These are phyloP conservation scores for Noctuana brunneofusca DNA, from an alignment of 2,888 invertebrate species.

Conservation along the genomic window DNA sequence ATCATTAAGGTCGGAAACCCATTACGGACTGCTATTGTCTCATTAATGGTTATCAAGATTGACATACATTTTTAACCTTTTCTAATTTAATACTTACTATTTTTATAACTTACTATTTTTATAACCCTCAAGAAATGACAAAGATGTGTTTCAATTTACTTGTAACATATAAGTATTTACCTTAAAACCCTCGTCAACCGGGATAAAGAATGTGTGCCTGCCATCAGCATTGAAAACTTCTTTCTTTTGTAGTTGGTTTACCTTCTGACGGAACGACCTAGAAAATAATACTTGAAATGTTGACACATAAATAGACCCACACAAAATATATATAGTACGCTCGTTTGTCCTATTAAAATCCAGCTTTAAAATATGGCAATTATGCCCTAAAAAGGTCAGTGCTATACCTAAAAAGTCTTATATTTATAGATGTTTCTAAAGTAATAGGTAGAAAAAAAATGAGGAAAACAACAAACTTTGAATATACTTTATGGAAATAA, in stretches of 20 bases:
- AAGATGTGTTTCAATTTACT: neutral
- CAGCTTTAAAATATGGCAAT: too few relatives aligned
- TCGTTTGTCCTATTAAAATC: neutral
- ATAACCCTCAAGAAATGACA: neutral
- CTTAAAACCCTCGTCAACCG: constrained; percentile 94
- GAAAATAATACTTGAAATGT: constrained; percentile 36
- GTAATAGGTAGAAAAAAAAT: too few relatives aligned
- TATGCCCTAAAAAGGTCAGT: too few relatives aligned
- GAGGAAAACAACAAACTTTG: too few relatives aligned
- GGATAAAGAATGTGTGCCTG: constrained; percentile 94
- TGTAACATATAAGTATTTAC: constrained; percentile 67
- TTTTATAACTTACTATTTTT: neutral
- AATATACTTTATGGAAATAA: too few relatives aligned
- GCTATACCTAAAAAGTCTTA: too few relatives aligned
- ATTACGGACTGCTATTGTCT: neutral
- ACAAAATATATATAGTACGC: neutral
- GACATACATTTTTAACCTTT: neutral
- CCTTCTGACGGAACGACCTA: constrained; percentile 90
- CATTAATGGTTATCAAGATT: neutral
- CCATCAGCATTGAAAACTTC: constrained; percentile 90
- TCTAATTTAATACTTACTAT: neutral
- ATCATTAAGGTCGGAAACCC: neutral
- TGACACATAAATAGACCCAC: neutral
- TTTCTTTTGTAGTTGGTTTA: constrained; percentile 87
- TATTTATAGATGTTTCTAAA: too few relatives aligned